phyloP scores from a whole-genome alignment of 1,140 invertebrate genomes.

The Drosophila cardini region DNA sequence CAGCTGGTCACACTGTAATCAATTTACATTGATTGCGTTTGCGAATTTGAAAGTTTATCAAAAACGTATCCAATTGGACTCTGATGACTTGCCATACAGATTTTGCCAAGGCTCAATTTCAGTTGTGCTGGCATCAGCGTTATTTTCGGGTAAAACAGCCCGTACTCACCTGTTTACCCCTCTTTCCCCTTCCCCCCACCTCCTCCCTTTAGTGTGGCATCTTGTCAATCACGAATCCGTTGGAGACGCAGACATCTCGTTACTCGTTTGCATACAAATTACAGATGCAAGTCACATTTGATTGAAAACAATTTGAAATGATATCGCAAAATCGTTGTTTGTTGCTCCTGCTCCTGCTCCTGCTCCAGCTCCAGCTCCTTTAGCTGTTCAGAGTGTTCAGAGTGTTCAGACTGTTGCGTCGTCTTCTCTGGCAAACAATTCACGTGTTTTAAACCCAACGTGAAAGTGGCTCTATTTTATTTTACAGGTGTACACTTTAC shows the following conservation, averaged over 20 bases:
- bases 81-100: background rate
- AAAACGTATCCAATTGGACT: background rate
- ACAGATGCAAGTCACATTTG: constrained; percentile 81
- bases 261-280: constrained; percentile 77
- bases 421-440: constrained; percentile 4
- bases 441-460: constrained; percentile 8
- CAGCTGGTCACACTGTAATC: background rate
- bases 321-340: constrained; percentile 58
- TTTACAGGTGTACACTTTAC: constrained; percentile 35
- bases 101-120: background rate
- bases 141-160: constrained; percentile 1
- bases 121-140: constrained; percentile 25
- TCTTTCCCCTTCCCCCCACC: background rate
- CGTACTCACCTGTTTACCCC: background rate
- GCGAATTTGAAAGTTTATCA: background rate
- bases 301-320: constrained; percentile 82
- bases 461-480: constrained; percentile 50
- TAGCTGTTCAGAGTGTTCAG: no score
- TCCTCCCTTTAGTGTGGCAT: background rate
- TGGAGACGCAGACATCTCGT: constrained; percentile 27
- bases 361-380: background rate
- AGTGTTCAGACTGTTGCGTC: background rate
- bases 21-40: background rate
- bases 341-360: background rate
- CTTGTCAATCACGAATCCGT: constrained; percentile 73